Evolutionary conservation across 2,888 invertebrate genomes (phyloP), one percentile per base, ranked within the genome.

Genomic region (Scotopteryx bipunctaria): DNA sequence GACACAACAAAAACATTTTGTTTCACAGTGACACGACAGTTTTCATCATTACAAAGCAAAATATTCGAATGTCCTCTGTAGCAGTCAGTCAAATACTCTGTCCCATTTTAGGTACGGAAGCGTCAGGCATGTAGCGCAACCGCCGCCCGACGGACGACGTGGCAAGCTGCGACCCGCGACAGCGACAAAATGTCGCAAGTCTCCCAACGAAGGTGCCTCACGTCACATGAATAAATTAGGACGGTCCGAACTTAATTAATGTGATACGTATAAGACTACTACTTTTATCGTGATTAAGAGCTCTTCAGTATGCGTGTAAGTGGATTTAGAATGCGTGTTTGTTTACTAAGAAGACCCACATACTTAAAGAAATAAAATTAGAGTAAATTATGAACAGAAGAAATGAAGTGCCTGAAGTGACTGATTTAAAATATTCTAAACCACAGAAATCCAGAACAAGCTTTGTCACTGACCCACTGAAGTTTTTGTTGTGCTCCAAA

Each of bases 171-270:
- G 66, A 71, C 57, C 60, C 53, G 57, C 64, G 63, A 67, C 71
- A 69, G 61, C 72, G 66, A 69, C 71, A 64, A 67, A 71, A 70
- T 63, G 69, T 70, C 67, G 69, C 66, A 66, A 69, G 68, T 64
- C 68, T 70, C 67, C 69, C 67, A 55, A 61, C 63, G 51, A 52
- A 59, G 64, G 64, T 69, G 63, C 65, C 61, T 72, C 74, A 69
- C 71, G 82, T 80, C 84, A 82, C 82, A 75, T 83, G 82, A 83
- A 83, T 85, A 85, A 85, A 83, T 83, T 81, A 85, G 78, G 74
- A 73, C 71, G 76, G 80, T 79, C 79, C 80, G 69, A 75, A 70
- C 70, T 71, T 85, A 84, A 86, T 86, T 82, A 83, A 85, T 83
- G 83, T 76, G 72, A 72, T 69, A 77, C 75, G 73, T 69, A 76